These are phyloP conservation scores for Procambarus clarkii DNA, from an alignment of 1,140 invertebrate species.

Conservation along the genomic window DNA sequence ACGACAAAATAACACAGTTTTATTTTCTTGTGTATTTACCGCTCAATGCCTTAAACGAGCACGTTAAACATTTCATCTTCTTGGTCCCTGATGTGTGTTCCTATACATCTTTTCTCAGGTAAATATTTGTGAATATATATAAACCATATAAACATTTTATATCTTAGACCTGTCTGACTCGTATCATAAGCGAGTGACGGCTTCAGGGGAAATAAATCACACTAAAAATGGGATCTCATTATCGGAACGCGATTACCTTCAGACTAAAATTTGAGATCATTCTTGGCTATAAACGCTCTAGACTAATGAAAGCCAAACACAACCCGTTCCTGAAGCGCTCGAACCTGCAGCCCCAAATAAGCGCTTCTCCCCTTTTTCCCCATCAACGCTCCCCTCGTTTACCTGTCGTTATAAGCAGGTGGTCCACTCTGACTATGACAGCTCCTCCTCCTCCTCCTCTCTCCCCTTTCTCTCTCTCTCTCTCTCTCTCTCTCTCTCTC, in stretches of 20 bases:
- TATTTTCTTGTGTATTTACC: too few species aligned
- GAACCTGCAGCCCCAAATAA: background rate
- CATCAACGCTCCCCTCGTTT: background rate
- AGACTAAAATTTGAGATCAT: background rate
- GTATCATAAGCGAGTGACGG: too few species aligned
- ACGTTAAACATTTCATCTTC: too few species aligned
- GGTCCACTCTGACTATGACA: slow-evolving; percentile 1
- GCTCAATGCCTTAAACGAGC: too few species aligned
- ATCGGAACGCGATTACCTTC: background rate
- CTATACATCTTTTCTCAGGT: background rate
- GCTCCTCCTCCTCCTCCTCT: background rate
- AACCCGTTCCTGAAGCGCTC: background rate
- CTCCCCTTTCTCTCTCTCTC: background rate
- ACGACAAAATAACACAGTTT: too few species aligned
- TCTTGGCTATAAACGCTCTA: background rate
- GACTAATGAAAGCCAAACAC: background rate
- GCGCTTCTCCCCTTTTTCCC: background rate
- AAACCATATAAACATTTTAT: background rate
- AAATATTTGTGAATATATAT: background rate
- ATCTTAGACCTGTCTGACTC: too few species aligned
- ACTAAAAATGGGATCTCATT: background rate
- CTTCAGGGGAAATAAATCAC: too few species aligned
- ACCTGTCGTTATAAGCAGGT: slow-evolving; percentile 3
- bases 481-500: background rate
- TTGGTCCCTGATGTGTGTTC: too few species aligned